A percentile compares a stretch with the other conserved stretches of the same genome.
These are phyloP conservation scores for Oreochromis spilurus DNA, from an alignment of 2,113 vertebrate genomes.

Conservation along the genomic window DNA sequence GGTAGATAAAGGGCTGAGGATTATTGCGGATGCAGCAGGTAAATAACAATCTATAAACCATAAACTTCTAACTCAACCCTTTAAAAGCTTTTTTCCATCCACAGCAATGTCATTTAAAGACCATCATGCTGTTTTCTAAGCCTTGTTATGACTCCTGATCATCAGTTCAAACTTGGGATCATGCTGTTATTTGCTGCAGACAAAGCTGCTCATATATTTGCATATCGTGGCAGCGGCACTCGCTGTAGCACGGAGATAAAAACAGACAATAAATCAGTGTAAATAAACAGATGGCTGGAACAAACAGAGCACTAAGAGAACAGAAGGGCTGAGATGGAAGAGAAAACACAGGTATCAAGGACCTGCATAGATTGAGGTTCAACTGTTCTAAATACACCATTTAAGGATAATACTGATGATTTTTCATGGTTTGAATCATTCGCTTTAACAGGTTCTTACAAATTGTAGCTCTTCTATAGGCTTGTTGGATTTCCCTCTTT, in stretches of 20 bases:
- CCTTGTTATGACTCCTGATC: neutral
- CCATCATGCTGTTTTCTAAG: neutral
- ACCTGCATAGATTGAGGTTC: neutral
- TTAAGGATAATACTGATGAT: neutral
- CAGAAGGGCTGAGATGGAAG: slow-evolving; percentile 7
- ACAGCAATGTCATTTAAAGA: neutral
- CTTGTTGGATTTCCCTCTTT: neutral
- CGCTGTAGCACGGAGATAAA: slow-evolving; percentile 36
- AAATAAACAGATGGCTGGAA: slow-evolving; percentile 48
- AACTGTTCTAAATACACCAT: neutral
- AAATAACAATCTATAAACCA: slow-evolving; percentile 4
- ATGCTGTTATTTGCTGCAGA: slow-evolving; percentile 26
- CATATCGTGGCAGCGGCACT: slow-evolving; percentile 30
- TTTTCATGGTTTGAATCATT: neutral
- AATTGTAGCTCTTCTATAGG: neutral
- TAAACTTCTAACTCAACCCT: neutral
- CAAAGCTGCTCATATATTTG: slow-evolving; percentile 55
- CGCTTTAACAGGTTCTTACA: neutral
- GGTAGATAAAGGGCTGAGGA: neutral
- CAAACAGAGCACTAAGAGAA: slow-evolving; percentile 25
- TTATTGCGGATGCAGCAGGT: neutral
- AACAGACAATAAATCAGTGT: slow-evolving; percentile 52
- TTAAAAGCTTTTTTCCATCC: neutral
- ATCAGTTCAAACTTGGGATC: slow-evolving; percentile 25
- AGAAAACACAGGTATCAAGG: slow-evolving; percentile 24